Conservation (phyloP, 2,113 vertebrate species). For the Cheirogaleus medius region DNA sequence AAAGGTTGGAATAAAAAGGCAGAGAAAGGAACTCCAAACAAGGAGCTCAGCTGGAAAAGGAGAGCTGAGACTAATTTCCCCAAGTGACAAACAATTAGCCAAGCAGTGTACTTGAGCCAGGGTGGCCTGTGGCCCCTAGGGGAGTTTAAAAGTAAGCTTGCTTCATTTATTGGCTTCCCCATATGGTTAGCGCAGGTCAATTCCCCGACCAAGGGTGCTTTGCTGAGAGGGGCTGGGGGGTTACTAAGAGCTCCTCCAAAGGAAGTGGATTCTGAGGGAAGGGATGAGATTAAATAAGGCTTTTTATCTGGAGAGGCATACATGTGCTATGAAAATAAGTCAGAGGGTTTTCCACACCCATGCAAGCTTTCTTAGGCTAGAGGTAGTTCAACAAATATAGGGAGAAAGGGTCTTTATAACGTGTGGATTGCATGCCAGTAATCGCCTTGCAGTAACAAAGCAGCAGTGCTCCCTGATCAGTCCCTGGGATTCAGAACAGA, state of each 20-base stretch:
- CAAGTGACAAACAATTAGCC: background rate
- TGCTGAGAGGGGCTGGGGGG: background rate
- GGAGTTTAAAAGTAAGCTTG: background rate
- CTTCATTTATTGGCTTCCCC: background rate
- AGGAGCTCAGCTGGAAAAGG: background rate
- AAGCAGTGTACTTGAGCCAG: background rate
- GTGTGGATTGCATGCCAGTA: background rate
- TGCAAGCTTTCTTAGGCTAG: background rate
- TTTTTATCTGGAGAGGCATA: background rate
- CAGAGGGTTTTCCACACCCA: background rate
- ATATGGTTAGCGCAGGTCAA: background rate
- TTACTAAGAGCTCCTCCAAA: background rate
- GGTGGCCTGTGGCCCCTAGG: background rate
- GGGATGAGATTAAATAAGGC: background rate
- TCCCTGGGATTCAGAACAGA: conserved; percentile 35
- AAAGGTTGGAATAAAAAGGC: too few relatives aligned
- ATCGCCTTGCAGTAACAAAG: background rate
- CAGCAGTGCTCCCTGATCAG: background rate
- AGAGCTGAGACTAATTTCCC: background rate
- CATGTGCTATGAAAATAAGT: background rate
- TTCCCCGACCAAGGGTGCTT: background rate
- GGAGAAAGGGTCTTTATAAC: background rate
- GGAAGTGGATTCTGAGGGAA: background rate
- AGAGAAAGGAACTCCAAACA: background rate
- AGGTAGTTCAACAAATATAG: background rate